These are phyloP conservation scores for Vanessa cardui DNA, from an alignment of 2,888 invertebrate species.

Conservation along the genomic window DNA sequence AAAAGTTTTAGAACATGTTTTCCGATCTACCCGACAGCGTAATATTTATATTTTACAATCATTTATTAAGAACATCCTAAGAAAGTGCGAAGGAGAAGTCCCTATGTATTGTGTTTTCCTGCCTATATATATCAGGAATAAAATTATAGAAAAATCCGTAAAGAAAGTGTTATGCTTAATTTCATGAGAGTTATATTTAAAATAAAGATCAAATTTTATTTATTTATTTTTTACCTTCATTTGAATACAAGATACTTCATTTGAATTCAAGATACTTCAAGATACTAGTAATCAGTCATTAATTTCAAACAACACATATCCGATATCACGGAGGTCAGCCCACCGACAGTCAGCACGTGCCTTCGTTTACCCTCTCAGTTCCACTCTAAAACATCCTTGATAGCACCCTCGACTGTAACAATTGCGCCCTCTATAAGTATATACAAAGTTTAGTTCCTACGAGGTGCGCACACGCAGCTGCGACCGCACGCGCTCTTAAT, in stretches of 20 bases:
- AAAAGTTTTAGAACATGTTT: too few species aligned
- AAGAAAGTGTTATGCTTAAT: too few species aligned
- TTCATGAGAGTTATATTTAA: too few species aligned
- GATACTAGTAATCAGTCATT: neutral
- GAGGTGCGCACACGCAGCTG: slow-evolving; percentile 63
- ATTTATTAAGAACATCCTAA: too few species aligned
- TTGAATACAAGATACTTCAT: too few species aligned
- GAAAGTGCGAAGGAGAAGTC: too few species aligned
- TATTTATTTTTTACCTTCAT: neutral
- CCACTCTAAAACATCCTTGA: slow-evolving; percentile 58
- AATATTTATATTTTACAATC: too few species aligned
- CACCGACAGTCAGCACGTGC: slow-evolving; percentile 66
- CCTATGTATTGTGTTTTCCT: too few species aligned
- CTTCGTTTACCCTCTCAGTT: slow-evolving; percentile 58
- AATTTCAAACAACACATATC: slow-evolving; percentile 17
- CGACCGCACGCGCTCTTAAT: slow-evolving; percentile 72
- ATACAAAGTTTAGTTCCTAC: slow-evolving; percentile 8
- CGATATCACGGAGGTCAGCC: slow-evolving; percentile 50
- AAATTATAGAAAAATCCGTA: too few species aligned
- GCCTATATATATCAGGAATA: too few species aligned
- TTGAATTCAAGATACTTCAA: neutral
- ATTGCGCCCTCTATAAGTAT: slow-evolving; percentile 20
- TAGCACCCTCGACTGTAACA: slow-evolving; percentile 45
- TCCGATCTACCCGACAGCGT: too few species aligned
- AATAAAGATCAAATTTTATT: neutral